Evolutionary conservation across 2,797 vertebrate genomes (phyloP).

Genomic region (Sebastolobus alascanus): DNA sequence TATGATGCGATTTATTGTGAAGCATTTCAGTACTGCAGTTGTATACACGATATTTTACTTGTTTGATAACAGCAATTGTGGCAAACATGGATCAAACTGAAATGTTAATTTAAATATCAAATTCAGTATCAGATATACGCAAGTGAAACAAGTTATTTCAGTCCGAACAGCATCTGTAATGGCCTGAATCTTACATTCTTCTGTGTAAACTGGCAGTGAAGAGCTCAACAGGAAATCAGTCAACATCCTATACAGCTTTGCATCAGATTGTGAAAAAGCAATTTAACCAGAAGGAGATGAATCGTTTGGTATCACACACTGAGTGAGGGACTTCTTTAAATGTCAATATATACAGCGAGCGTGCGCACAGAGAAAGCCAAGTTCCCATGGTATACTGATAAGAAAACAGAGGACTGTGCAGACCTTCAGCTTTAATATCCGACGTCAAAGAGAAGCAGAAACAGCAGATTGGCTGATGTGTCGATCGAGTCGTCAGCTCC

Average conservation of each 20-base stretch:
- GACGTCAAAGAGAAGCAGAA: constrained; percentile 36
- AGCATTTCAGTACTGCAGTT: background rate
- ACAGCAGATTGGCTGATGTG: constrained; percentile 50
- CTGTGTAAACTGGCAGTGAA: constrained; percentile 13
- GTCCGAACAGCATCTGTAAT: constrained; percentile 7
- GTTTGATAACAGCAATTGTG: background rate
- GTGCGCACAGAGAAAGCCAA: background rate
- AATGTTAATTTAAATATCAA: background rate
- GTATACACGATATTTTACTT: background rate
- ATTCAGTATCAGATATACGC: constrained; percentile 7
- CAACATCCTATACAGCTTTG: constrained; percentile 34
- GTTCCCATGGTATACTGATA: constrained; percentile 40
- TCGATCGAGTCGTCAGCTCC: constrained; percentile 42
- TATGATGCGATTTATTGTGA: background rate
- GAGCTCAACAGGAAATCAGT: constrained; percentile 42
- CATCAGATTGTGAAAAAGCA: constrained; percentile 51
- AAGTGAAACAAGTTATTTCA: constrained; percentile 15
- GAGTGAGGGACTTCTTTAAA: constrained; percentile 51
- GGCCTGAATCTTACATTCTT: constrained; percentile 7
- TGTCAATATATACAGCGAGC: constrained; percentile 36
- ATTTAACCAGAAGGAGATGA: constrained; percentile 54
- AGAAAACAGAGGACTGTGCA: constrained; percentile 29
- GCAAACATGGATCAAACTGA: background rate
- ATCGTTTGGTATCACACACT: constrained; percentile 30
- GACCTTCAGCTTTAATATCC: constrained; percentile 58